Evolutionary conservation across 2,113 vertebrate genomes (phyloP).

Genomic region (Centropus unirufus): DNA sequence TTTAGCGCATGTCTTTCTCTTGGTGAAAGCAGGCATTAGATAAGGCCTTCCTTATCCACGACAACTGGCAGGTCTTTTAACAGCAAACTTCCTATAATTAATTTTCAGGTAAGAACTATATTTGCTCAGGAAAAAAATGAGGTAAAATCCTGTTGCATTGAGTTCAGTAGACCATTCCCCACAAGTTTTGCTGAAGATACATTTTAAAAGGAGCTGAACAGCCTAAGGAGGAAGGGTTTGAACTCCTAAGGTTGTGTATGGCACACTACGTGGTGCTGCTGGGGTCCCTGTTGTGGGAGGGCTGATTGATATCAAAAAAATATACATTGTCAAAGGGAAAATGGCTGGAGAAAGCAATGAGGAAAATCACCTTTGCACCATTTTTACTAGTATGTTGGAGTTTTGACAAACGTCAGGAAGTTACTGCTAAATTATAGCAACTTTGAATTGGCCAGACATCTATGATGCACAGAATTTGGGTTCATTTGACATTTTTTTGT

Average conservation of each 20-base stretch:
- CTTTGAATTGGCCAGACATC: neutral
- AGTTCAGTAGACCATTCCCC: neutral
- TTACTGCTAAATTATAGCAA: neutral
- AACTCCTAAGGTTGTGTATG: neutral
- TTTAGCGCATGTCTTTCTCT: slow-evolving; percentile 17
- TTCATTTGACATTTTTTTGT: neutral
- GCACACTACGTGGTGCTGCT: fast-evolving
- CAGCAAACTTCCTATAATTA: slow-evolving; percentile 25
- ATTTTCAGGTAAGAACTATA: slow-evolving; percentile 48
- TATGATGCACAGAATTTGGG: neutral
- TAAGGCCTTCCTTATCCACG: slow-evolving; percentile 42
- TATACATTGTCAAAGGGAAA: neutral
- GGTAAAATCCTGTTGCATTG: neutral
- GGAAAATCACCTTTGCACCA: neutral
- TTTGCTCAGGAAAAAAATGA: neutral
- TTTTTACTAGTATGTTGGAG: neutral
- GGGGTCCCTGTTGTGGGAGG: neutral
- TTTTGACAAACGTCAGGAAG: neutral
- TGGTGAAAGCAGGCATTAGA: slow-evolving; percentile 27
- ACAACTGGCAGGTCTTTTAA: slow-evolving; percentile 49
- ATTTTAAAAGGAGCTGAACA: neutral
- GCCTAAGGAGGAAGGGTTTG: neutral
- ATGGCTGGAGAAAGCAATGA: neutral
- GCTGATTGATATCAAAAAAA: neutral
- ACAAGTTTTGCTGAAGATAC: neutral